phyloP scores from a whole-genome alignment of 2,113 vertebrate species.

The Balaeniceps rex region DNA sequence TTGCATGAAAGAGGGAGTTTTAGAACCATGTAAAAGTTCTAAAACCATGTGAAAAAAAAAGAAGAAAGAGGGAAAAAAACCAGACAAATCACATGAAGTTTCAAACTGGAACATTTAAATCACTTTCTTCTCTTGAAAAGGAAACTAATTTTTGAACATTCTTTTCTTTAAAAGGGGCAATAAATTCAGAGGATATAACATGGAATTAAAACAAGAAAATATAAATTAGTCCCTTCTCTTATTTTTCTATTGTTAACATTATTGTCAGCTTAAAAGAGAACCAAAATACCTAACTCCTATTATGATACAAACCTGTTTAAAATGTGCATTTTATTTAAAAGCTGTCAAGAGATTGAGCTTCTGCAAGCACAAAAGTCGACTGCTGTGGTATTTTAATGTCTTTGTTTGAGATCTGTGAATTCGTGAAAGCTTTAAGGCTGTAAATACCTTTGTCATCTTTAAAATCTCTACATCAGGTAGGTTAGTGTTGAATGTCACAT shows the following conservation, averaged over 20 bases:
- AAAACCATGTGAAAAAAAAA: not conserved
- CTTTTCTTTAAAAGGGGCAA: not conserved
- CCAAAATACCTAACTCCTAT: conserved; percentile 54
- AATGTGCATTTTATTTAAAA: conserved; percentile 74
- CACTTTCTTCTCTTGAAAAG: not conserved
- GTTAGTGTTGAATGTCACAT: conserved; percentile 92
- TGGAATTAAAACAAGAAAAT: conserved; percentile 47
- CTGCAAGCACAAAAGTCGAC: conserved; percentile 70
- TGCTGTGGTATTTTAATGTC: conserved; percentile 78
- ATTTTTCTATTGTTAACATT: conserved; percentile 47
- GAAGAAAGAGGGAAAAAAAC: not conserved
- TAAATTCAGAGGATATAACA: conserved; percentile 7
- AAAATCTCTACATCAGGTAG: conserved; percentile 84
- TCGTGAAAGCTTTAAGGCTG: conserved; percentile 68
- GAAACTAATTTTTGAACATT: not conserved
- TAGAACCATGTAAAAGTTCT: conserved; percentile 8
- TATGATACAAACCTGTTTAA: conserved; percentile 74
- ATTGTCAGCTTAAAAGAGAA: conserved; percentile 43
- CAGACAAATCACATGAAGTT: not conserved
- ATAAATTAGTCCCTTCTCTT: conserved; percentile 33
- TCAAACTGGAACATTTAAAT: conserved; percentile 8
- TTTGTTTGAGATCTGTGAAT: conserved; percentile 75
- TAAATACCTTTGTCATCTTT: conserved; percentile 95
- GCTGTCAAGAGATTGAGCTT: conserved; percentile 67
- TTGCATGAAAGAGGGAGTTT: not conserved